Base-by-base conservation (phyloP, 2,113 vertebrate species). In the Aleadryas rufinucha region DNA sequence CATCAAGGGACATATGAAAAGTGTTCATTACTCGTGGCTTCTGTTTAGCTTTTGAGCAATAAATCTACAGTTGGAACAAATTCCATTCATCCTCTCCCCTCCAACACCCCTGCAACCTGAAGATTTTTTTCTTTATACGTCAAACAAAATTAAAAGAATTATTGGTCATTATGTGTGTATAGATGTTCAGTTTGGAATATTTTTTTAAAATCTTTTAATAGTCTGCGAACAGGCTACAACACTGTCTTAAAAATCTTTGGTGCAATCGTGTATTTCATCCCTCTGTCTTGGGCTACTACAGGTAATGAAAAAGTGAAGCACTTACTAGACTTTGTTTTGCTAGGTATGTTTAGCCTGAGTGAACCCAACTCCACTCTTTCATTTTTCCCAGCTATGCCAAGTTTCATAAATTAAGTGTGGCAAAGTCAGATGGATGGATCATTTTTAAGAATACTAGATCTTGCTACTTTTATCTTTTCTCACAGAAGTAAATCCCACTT, bases 401-500 rank as follows among this genome's bases (percentile, higher is more conserved):
- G 47, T 87, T 87, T 90, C 90, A 87, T 80, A 87, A 96, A 94
- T 75, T 56, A 75, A 69, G 37, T 70, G 33, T 87, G 54, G 37
- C 78, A 87, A 87, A 85, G 54, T 87, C 78, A 87, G 45, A 44
- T 60, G 78, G 21, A 53, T 45, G 42, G 20, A 90, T 20, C 10
- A 41, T 45, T 91, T 86, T 93, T 61, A 83, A 85, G 59, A 76
- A 74, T 70, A 49, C 33, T 70, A 88, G 47, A 31, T 81, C 44
- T 53, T 83, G 13, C 45, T 66, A 17, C 59, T 84, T 93, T 91
- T 64, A 88, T 93, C 71, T 90, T 93, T 96, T 90, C 79, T 91
- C 82, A 86, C 64, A 89, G 24, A 71, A 92, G 60, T 88, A 93
- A 90, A 93, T 93, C 64, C 75, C 50, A 74, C 76, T 92, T 70